These are phyloP conservation scores for Brachyopa scutellaris DNA, from an alignment of 2,888 invertebrate species.

Conservation along the genomic window DNA sequence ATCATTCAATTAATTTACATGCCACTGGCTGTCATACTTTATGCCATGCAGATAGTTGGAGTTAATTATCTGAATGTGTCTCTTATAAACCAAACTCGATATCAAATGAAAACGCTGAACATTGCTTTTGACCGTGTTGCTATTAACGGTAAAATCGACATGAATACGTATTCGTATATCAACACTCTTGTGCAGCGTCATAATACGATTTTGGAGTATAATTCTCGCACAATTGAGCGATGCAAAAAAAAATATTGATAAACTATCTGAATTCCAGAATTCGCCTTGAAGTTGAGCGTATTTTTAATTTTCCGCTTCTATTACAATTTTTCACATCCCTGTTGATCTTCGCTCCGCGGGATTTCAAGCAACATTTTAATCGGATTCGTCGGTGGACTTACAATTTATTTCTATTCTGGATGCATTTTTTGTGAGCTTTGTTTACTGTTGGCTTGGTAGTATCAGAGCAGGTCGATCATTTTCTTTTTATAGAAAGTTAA, in stretches of 20 bases:
- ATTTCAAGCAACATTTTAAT: constrained; percentile 75
- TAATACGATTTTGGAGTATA: constrained; percentile 74
- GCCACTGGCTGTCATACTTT: constrained; percentile 72
- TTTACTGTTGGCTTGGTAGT: constrained; percentile 78
- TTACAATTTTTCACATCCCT: constrained; percentile 76
- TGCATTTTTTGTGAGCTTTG: constrained; percentile 76
- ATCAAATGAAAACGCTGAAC: constrained; percentile 76
- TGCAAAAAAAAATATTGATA: too few relatives aligned
- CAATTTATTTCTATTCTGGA: constrained; percentile 75
- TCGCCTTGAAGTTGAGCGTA: constrained; percentile 74
- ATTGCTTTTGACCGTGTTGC: constrained; percentile 75
- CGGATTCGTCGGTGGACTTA: constrained; percentile 71
- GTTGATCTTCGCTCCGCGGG: constrained; percentile 75
- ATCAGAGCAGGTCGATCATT: constrained; percentile 74
- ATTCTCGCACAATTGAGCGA: background rate
- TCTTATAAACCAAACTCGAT: constrained; percentile 76
- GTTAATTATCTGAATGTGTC: constrained; percentile 76
- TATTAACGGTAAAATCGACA: background rate
- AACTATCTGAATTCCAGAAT: too few relatives aligned
- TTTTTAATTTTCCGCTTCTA: constrained; percentile 75
- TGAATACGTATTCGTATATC: constrained; percentile 69
- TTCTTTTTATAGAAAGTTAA: too few relatives aligned
- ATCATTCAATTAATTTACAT: constrained; percentile 74
- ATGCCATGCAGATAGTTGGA: constrained; percentile 74
- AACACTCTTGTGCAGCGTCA: constrained; percentile 75